Evolutionary conservation across 2,888 invertebrate species (phyloP), one percentile per base, ranked within the genome.

Genomic region (Microctonus hyperodae): DNA sequence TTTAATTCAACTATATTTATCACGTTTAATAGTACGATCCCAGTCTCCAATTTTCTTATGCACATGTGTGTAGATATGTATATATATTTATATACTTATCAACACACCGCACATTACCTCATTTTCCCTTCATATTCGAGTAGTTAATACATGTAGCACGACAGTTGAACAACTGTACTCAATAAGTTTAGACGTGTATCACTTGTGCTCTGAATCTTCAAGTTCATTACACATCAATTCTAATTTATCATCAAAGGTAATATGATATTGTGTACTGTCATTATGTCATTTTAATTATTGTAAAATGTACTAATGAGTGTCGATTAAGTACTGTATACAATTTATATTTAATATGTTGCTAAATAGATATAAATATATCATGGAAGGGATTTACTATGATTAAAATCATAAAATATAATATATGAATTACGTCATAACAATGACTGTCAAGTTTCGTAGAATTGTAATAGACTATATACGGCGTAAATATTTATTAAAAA

Each of bases 351-450:
- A 3, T 28, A 28, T 28, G 7, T 28, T 7, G 7, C 3, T 28
- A 7, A 7, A 28, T 5, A 5, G 28, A 28, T 7, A 16, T 16
- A 16, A 44, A 44, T 16, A 3, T 20, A 11, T 33, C 11, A 20
- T 5, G 4, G 7, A 6, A 44, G 16, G 5, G 16, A 44, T 44
- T 44, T 20, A 44, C n/a, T 20, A 22, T 31, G n/a, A 28, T 7
- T 25, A 9, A 53, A 25, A 16, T 33, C 33, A 20, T 31, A 4
- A 16, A 33, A 33, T 22, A 16, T 16, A 16, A 44, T 33, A 20
- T 33, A n/a, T 9, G 20, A 2, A 56, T 56, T 56, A 16, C 35
- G 56, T 56, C 56, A 56, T 56, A 33, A 20, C 56, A 56, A 56
- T 56, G 20, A 56, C 22, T 56, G 20, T 56, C 20, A 22, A 16